A percentile compares a stretch with the other conserved stretches of the same genome.
These are phyloP conservation scores for Anolis sagrei DNA, from an alignment of 2,113 vertebrate species.

Conservation along the genomic window DNA sequence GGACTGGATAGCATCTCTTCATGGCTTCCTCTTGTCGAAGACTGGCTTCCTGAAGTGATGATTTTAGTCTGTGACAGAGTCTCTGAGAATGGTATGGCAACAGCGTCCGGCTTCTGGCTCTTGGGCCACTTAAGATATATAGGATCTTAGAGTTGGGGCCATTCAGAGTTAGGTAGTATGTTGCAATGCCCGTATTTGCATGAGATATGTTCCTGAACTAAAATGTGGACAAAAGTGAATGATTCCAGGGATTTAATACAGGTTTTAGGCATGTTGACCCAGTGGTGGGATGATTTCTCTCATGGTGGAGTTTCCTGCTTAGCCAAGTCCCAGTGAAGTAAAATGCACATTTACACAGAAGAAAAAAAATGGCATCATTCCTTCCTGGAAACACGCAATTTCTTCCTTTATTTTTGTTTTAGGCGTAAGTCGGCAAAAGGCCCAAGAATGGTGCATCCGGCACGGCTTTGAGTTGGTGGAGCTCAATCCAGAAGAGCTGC, in stretches of 20 bases:
- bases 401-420: constrained; percentile 29
- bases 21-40: constrained; percentile 91
- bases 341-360: too few species aligned
- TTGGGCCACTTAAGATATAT: not conserved
- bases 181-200: too few species aligned
- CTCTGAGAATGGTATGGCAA: constrained; percentile 84
- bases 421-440: constrained; percentile 91
- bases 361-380: too few species aligned
- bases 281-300: too few species aligned
- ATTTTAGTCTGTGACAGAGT: constrained; percentile 94
- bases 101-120: not conserved
- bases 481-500: constrained; percentile 90
- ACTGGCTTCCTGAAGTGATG: constrained; percentile 92
- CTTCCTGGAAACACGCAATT: not conserved
- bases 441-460: constrained; percentile 96
- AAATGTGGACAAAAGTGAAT: too few species aligned
- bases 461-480: constrained; percentile 96
- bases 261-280: too few species aligned
- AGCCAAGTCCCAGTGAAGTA: too few species aligned
- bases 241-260: too few species aligned
- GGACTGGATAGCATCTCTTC: constrained; percentile 85
- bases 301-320: too few species aligned
- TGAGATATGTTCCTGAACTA: too few species aligned
- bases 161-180: too few species aligned
- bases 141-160: too few species aligned